A percentile compares a stretch with the other conserved stretches of the same genome.
Conservation (phyloP, 1,140 invertebrate genomes). For the Drosophila funebris region DNA sequence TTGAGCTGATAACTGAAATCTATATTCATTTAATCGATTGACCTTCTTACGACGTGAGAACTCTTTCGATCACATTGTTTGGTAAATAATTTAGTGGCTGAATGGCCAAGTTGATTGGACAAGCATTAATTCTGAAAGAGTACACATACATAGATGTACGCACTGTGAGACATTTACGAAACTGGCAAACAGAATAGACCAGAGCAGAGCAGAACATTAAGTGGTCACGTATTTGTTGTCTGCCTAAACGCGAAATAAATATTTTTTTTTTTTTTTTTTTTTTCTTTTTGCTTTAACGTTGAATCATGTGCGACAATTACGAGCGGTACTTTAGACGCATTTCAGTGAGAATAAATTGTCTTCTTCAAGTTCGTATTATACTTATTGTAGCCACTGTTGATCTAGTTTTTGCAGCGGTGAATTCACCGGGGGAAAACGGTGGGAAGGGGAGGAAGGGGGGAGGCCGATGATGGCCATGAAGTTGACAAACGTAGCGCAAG, state of each 20-base stretch:
- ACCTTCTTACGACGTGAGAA: slow-evolving; percentile 2
- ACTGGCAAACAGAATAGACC: too few species aligned
- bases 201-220: slow-evolving; percentile 37
- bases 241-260: slow-evolving; percentile 61
- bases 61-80: not conserved
- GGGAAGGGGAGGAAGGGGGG: not conserved
- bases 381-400: slow-evolving; percentile 20
- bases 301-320: slow-evolving; percentile 73
- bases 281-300: slow-evolving; percentile 41
- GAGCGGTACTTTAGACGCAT: slow-evolving; percentile 70
- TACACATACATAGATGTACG: not conserved
- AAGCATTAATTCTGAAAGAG: slow-evolving; percentile 7
- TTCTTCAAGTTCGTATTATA: slow-evolving; percentile 23
- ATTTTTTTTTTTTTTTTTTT: slow-evolving; percentile 21
- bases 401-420: slow-evolving; percentile 45
- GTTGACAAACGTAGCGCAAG: slow-evolving; percentile 22
- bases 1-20: too few species aligned
- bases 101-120: slow-evolving; percentile 4
- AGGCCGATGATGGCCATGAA: not conserved
- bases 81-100: not conserved
- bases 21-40: slow-evolving; percentile 2
- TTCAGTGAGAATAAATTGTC: slow-evolving; percentile 42
- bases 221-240: slow-evolving; percentile 32
- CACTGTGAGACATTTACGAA: slow-evolving; percentile 3
- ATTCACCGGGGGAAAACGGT: slow-evolving; percentile 18